A percentile compares a stretch with the other conserved stretches of the same genome.
Evolutionary conservation across 2,888 invertebrate species (phyloP).

Genomic region (Agrenia bidenticulata): DNA sequence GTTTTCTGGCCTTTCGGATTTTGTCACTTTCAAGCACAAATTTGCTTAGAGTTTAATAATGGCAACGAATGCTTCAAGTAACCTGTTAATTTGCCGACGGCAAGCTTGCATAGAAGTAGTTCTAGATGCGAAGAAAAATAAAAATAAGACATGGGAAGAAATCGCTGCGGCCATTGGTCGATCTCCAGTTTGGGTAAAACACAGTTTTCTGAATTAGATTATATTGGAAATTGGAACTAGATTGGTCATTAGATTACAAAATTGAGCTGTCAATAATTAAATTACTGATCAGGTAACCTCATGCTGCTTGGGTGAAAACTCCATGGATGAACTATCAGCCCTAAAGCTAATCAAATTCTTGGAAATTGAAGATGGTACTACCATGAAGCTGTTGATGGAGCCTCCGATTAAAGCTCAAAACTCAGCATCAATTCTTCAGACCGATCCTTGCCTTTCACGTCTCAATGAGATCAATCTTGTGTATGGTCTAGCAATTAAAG

Average conservation of each 20-base stretch:
- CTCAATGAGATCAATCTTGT: slow-evolving; percentile 43
- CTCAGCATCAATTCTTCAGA: slow-evolving; percentile 29
- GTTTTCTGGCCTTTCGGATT: no score
- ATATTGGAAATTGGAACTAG: not conserved
- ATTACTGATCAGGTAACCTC: slow-evolving; percentile 2
- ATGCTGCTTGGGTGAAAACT: slow-evolving; percentile 40
- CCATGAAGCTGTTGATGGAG: slow-evolving; percentile 28
- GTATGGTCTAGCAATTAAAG: slow-evolving; percentile 44
- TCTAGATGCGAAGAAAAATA: slow-evolving; percentile 36
- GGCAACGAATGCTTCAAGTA: slow-evolving; percentile 8
- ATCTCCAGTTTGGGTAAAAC: slow-evolving; percentile 47
- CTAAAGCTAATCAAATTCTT: slow-evolving; percentile 31
- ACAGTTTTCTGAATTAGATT: no score
- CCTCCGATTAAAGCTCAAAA: slow-evolving; percentile 44
- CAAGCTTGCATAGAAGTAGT: slow-evolving; percentile 33
- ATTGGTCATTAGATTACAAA: no score
- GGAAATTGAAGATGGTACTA: slow-evolving; percentile 15
- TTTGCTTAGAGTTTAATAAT: no score
- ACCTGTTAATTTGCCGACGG: slow-evolving; percentile 23
- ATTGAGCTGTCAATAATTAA: no score
- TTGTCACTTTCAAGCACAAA: no score
- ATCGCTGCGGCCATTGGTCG: slow-evolving; percentile 38
- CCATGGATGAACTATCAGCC: slow-evolving; percentile 36
- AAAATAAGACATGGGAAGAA: slow-evolving; percentile 47
- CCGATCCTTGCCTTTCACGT: slow-evolving; percentile 45